These are phyloP conservation scores for Choloepus didactylus DNA, from an alignment of 2,797 vertebrate genomes.

Conservation along the genomic window DNA sequence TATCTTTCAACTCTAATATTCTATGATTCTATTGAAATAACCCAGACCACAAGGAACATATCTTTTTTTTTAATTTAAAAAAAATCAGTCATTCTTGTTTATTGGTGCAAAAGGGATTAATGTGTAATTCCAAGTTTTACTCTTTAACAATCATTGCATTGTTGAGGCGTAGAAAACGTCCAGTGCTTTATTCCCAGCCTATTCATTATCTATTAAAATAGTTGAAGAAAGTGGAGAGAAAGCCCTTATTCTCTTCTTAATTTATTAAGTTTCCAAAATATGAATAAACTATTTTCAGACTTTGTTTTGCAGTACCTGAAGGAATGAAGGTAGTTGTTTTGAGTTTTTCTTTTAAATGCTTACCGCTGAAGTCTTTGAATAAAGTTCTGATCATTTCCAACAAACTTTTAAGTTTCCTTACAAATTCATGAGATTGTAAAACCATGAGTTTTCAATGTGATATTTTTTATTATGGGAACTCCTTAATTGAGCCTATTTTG, in stretches of 20 bases:
- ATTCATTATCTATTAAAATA: neutral
- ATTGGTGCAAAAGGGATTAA: neutral
- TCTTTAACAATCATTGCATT: conserved; percentile 13
- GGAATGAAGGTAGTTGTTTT: neutral
- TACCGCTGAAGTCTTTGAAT: conserved; percentile 40
- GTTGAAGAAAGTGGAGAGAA: neutral
- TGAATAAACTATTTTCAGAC: conserved; percentile 10
- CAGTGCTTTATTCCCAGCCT: neutral
- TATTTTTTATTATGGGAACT: conserved; percentile 34
- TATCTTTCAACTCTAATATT: neutral
- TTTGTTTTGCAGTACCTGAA: neutral
- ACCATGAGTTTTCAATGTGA: conserved; percentile 1
- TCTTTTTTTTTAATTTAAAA: too few species aligned
- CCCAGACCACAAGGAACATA: neutral
- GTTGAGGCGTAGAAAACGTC: neutral
- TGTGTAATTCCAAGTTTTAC: neutral
- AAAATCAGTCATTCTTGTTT: neutral
- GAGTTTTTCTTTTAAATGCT: conserved; percentile 3
- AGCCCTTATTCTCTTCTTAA: neutral
- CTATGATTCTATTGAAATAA: neutral
- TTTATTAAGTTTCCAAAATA: conserved; percentile 50
- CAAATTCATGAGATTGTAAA: conserved; percentile 45
- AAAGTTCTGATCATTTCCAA: neutral
- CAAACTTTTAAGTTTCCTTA: conserved; percentile 24
- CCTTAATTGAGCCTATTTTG: conserved; percentile 60